Conservation (phyloP, 2,797 vertebrate genomes). For the Melanotaenia maccullochi region DNA sequence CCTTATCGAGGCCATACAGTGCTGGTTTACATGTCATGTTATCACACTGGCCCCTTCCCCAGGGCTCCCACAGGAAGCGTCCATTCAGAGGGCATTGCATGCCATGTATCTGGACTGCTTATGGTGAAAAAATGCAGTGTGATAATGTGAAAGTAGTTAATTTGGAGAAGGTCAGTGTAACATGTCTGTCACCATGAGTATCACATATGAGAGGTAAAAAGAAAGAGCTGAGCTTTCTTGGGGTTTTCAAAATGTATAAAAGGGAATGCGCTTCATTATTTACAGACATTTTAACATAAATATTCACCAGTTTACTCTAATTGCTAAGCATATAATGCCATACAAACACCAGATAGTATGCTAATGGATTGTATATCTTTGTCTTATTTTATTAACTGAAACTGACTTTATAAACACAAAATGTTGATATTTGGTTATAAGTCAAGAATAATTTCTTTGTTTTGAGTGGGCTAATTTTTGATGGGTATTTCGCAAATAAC, state of each 20-base stretch:
- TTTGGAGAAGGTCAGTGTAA: conserved; percentile 1
- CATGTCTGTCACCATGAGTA: conserved; percentile 8
- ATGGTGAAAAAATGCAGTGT: conserved; percentile 21
- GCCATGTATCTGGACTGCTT: conserved; percentile 61
- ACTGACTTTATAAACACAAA: not conserved
- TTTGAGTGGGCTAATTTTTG: not conserved
- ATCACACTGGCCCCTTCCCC: conserved; percentile 79
- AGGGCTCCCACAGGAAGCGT: conserved; percentile 78
- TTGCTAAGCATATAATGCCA: not conserved
- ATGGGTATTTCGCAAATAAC: not conserved
- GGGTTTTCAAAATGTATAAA: not conserved
- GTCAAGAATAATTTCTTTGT: not conserved
- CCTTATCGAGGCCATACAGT: conserved; percentile 78
- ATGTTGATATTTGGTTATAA: not conserved
- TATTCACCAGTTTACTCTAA: not conserved
- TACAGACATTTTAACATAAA: not conserved
- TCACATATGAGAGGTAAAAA: not conserved
- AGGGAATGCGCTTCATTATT: not conserved
- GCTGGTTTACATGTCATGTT: conserved; percentile 78
- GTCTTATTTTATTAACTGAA: not conserved
- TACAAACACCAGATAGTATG: not conserved
- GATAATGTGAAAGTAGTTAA: conserved; percentile 30
- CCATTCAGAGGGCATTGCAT: conserved; percentile 69
- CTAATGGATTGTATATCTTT: not conserved
- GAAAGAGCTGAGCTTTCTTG: too few species aligned